Base-by-base conservation (phyloP, 2,113 vertebrate genomes). In the Sylvietta virens region DNA sequence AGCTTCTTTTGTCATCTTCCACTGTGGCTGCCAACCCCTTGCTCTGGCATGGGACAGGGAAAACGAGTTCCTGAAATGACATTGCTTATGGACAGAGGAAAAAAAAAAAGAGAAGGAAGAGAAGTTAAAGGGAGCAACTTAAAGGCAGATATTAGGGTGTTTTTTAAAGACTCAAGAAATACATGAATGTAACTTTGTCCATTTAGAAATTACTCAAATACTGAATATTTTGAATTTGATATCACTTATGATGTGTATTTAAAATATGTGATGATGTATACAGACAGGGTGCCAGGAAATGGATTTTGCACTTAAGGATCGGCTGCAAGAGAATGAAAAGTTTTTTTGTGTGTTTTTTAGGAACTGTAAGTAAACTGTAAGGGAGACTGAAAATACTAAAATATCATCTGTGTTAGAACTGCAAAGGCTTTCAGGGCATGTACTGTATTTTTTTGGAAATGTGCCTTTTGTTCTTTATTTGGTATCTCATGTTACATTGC, bases 391-490 rank as follows among this genome's bases (percentile, higher is more conserved):
- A 88, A 78, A 72, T 57, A 77, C 5, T 28, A 42, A 72, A 81
- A 45, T 57, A 92, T 39, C 47, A 90, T 57, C 95, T 88, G 35
- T 80, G 27, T 82, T 62, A 69, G 85, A 88, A 66, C 21, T 28
- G 12, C 39, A 18, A 44, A 85, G 40, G 14, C 44, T 91, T 86
- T 66, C 21, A 64, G 78, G 76, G 26, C 22, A 62, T 14, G 6
- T 67, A 51, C 60, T 70, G 10, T 44, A 48, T 73, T 56, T 90
- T 87, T 70, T 70, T 60, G 10, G 44, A 89, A 86, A 37, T 3
- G 3, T 47, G 77, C 19, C 16, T 81, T 79, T 83, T 88, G 30
- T 92, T 31, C 42, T 85, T 83, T 58, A 53, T 62, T 84, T 83
- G 48, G 39, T n/a, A 42, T 85, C 19, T 94, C 37, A 30, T 31